Conservation (phyloP, 35 echinoderm and acorn worm species). For the Ptychodera flava region DNA sequence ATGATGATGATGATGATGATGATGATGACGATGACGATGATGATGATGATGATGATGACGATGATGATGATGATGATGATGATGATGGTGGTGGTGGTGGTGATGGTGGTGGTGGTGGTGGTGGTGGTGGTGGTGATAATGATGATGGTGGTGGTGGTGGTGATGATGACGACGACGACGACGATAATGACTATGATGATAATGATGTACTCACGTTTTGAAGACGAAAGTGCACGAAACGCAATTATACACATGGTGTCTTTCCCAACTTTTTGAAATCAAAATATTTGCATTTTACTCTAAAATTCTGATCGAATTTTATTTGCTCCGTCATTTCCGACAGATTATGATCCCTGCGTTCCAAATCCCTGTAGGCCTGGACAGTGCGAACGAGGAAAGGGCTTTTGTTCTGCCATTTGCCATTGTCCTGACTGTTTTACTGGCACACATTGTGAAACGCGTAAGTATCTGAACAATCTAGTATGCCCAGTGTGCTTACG, state of each 20-base stretch:
- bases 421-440: neutral
- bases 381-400: neutral
- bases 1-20: slow-evolving; percentile 8
- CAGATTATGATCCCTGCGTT: neutral
- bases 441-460: neutral
- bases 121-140: slow-evolving; percentile 7
- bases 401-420: neutral
- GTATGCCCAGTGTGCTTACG: no score
- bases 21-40: slow-evolving; percentile 7
- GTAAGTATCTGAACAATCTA: no score
- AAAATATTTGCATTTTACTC: no score
- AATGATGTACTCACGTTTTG: neutral
- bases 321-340: no score
- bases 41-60: slow-evolving; percentile 7
- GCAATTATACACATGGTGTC: no score
- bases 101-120: slow-evolving; percentile 7
- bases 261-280: no score
- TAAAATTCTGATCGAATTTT: no score
- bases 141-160: slow-evolving; percentile 7
- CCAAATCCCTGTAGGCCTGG: neutral
- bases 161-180: slow-evolving; percentile 7
- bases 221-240: no score
- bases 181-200: slow-evolving; percentile 4
- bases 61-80: slow-evolving; percentile 8
- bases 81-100: slow-evolving; percentile 3